These are phyloP conservation scores for Alethe castanea DNA, from an alignment of 2,113 vertebrate species.

Conservation along the genomic window DNA sequence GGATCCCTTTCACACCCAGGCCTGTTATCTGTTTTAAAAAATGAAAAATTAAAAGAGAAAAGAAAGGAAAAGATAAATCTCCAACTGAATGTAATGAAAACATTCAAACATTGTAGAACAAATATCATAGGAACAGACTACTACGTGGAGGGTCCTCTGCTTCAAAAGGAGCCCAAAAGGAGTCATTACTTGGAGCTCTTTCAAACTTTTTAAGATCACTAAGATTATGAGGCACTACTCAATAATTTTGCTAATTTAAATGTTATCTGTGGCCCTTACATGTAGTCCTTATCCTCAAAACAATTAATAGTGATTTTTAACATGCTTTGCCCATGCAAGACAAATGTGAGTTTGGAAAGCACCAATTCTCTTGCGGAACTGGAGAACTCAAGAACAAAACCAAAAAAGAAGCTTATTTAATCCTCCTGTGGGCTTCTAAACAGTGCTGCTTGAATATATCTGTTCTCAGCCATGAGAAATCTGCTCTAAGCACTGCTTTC, in stretches of 20 bases:
- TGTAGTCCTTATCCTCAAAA: background rate
- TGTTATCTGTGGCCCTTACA: background rate
- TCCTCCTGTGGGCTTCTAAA: background rate
- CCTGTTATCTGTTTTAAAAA: slow-evolving; percentile 58
- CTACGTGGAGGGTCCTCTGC: background rate
- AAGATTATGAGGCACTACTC: background rate
- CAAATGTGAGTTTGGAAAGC: background rate
- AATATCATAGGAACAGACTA: background rate
- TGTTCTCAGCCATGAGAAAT: background rate
- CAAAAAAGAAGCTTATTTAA: background rate
- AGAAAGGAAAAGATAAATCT: background rate
- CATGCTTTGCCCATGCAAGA: background rate
- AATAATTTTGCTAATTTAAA: background rate
- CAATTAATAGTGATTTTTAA: background rate
- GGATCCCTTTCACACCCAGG: slow-evolving; percentile 68
- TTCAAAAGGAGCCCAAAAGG: background rate
- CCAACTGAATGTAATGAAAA: background rate
- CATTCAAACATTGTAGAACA: background rate
- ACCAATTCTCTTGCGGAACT: background rate
- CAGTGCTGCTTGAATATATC: background rate
- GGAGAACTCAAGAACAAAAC: background rate
- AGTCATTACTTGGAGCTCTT: background rate
- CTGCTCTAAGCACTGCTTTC: background rate
- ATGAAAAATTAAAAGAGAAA: background rate
- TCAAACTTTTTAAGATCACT: background rate